These are phyloP conservation scores for Oscheius sp. DNA, from an alignment of 2,888 invertebrate genomes.

Conservation along the genomic window DNA sequence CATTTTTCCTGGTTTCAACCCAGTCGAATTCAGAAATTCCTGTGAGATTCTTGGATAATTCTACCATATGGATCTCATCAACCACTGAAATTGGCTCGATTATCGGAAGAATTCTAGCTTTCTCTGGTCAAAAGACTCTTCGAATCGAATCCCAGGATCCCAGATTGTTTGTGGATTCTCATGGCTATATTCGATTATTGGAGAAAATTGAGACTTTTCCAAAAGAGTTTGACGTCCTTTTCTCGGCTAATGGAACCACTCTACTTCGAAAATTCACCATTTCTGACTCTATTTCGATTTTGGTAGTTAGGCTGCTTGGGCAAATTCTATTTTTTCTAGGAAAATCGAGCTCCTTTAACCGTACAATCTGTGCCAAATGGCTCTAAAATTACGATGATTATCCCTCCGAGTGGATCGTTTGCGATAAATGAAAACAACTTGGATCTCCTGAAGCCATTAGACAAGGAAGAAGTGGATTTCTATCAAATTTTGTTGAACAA, in stretches of 20 bases:
- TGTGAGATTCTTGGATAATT: slow-evolving; percentile 3
- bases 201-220: background rate
- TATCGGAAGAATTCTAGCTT: background rate
- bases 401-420: slow-evolving; percentile 10
- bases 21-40: background rate
- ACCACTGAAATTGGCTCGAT: slow-evolving; percentile 11
- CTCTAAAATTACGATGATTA: background rate
- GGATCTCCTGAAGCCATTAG: background rate
- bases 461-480: background rate
- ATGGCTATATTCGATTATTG: background rate
- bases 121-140: background rate
- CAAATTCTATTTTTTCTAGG: background rate
- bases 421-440: background rate
- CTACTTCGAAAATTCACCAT: background rate
- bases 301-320: background rate
- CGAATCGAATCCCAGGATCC: background rate
- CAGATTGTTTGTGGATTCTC: slow-evolving; percentile 11
- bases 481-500: slow-evolving; percentile 6
- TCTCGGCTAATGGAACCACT: background rate
- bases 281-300: background rate
- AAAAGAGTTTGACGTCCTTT: background rate
- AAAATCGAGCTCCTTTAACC: background rate
- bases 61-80: slow-evolving; percentile 17
- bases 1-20: background rate
- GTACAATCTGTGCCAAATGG: background rate